Base-by-base conservation (phyloP, 2,797 vertebrate genomes). In the Eidolon dupreanum region DNA sequence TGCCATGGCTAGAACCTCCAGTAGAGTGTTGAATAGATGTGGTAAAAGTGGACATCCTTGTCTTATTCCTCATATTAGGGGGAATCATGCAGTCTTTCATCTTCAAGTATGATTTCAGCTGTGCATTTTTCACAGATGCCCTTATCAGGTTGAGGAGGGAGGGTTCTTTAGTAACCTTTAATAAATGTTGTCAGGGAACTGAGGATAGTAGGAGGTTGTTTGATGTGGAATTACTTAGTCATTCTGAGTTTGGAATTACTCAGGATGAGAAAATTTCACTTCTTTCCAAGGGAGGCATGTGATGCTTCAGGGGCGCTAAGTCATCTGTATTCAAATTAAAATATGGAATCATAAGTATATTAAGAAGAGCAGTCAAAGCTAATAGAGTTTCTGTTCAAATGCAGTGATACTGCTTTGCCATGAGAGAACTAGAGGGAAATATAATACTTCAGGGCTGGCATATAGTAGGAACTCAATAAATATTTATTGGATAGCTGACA, bases 311-410 rank as follows among this genome's bases (percentile, higher is more conserved):
- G 31, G 5, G 3, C 74, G 70, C 1, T 13, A 28, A 81, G 17
- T 57, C 51, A 90, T 63, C 17, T 73, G 8, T 43, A 31, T 53
- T 55, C 28, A 94, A 78, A 81, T 79, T 93, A 81, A 77, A 90
- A 84, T 81, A 53, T 46, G 61, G 49, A 79, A 75, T 81, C 9
- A 6, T 91, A 91, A 73, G 13, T 53, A 53, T 83, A 90, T 83
- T 83, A 88, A 90, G 89, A 97, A 79, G 68, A 78, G 46, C 12
- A 70, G 8, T 33, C 17, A 88, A 93, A 88, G 4, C 28, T 51
- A 63, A 38, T 83, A 82, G 16, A 70, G 3, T 93, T 82, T 71
- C 31, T 71, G 26, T 84, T 88, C 61, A 81, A 84, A 70, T 53
- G 61, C 17, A 85, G 49, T 85, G 33, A 70, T 86, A 17, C 12